Conservation (phyloP, 2,797 vertebrate genomes). For the Mus minutoides region DNA sequence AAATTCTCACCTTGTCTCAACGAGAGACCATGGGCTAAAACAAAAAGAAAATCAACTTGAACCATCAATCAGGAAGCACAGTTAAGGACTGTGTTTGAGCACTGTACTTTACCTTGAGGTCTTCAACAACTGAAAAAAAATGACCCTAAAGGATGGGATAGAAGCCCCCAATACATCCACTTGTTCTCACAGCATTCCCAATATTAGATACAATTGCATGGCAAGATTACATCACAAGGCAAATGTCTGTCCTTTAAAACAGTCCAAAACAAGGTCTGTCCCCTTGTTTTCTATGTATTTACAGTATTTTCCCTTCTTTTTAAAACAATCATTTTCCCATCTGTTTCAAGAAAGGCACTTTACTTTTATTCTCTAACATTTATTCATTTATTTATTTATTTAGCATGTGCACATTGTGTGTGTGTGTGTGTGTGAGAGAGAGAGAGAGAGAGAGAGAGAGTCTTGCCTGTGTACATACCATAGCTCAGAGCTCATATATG, state of each 20-base stretch:
- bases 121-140: constrained; percentile 40
- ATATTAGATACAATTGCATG: not conserved
- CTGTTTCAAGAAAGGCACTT: not conserved
- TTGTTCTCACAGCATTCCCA: not conserved
- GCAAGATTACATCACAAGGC: not conserved
- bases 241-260: constrained; percentile 36
- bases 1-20: not conserved
- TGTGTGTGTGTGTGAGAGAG: not conserved
- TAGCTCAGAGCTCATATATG: not conserved
- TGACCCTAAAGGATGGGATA: not conserved
- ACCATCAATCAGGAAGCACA: constrained; percentile 5
- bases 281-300: not conserved
- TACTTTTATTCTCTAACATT: not conserved
- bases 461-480: not conserved
- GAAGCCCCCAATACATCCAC: not conserved
- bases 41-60: constrained; percentile 34
- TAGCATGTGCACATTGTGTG: not conserved
- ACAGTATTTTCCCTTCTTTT: constrained; percentile 1
- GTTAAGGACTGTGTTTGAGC: not conserved
- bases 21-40: not conserved
- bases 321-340: constrained; percentile 25
- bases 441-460: too few species aligned
- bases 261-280: not conserved
- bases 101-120: constrained; percentile 13
- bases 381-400: not conserved